phyloP scores from a whole-genome alignment of 92 coral and sea anemone genomes.

The Epizoanthus scotinus region DNA sequence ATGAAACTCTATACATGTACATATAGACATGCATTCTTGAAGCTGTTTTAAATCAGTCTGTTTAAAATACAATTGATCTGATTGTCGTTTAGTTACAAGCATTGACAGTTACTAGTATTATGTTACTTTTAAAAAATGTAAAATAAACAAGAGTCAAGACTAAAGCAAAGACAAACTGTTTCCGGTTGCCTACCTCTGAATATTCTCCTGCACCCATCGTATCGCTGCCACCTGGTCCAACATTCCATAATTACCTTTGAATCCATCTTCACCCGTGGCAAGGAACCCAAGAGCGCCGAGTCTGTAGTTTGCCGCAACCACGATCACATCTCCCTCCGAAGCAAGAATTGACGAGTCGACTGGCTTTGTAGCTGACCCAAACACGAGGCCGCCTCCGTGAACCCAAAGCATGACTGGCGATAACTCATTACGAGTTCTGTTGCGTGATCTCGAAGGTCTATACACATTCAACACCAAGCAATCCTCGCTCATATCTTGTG shows the following conservation, averaged over 20 bases:
- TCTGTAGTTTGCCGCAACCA: not conserved
- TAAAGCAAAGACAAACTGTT: no score
- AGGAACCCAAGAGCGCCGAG: constrained; percentile 18
- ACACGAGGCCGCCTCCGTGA: constrained; percentile 30
- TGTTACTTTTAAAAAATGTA: no score
- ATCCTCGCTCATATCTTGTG: not conserved
- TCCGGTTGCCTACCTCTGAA: not conserved
- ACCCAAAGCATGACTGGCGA: constrained; percentile 31
- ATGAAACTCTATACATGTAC: no score
- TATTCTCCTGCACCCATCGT: constrained; percentile 16
- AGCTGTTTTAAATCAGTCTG: no score
- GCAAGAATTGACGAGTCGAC: constrained; percentile 6
- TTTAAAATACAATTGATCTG: no score
- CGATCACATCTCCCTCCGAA: constrained; percentile 7
- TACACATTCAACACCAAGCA: constrained; percentile 9
- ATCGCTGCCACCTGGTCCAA: constrained; percentile 21
- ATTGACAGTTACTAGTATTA: no score
- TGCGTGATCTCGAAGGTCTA: not conserved
- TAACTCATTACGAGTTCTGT: not conserved
- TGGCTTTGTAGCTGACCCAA: not conserved
- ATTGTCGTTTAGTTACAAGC: no score
- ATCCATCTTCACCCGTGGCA: not conserved
- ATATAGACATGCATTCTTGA: no score
- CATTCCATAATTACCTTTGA: constrained; percentile 6
- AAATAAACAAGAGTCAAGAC: no score